These are phyloP conservation scores for Endomychus coccineus DNA, from an alignment of 2,888 invertebrate species.

Conservation along the genomic window DNA sequence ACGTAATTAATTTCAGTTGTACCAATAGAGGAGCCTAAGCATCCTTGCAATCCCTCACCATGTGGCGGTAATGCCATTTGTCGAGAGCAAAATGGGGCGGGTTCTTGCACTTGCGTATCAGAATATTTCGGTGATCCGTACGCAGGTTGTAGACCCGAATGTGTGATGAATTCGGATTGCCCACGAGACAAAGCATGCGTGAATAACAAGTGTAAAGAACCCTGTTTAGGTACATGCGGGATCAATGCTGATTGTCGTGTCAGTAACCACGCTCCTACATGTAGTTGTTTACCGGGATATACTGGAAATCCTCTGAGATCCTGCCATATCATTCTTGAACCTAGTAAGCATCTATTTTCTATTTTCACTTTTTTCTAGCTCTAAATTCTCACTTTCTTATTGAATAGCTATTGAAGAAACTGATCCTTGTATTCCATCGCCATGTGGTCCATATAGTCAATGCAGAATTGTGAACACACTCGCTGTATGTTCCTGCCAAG, in stretches of 20 bases:
- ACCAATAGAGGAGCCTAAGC: conserved; percentile 46
- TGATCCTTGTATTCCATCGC: conserved; percentile 59
- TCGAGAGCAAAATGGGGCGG: conserved; percentile 70
- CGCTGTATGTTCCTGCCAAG: conserved; percentile 73
- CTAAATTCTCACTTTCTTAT: conserved; percentile 13
- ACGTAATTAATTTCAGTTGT: too few relatives aligned
- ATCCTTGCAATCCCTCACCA: conserved; percentile 76
- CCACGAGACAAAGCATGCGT: conserved; percentile 67
- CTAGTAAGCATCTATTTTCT: conserved; percentile 36
- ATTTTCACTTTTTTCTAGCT: neutral
- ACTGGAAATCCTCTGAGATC: conserved; percentile 72
- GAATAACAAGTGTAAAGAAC: conserved; percentile 77
- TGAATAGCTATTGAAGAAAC: conserved; percentile 30
- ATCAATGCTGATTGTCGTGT: conserved; percentile 77
- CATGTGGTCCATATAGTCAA: conserved; percentile 75
- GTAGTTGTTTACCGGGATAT: conserved; percentile 64
- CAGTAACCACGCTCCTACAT: conserved; percentile 74
- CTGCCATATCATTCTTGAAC: conserved; percentile 51
- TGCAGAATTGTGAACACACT: conserved; percentile 66
- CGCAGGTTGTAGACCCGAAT: conserved; percentile 78
- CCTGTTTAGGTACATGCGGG: conserved; percentile 76
- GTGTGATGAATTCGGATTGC: conserved; percentile 82
- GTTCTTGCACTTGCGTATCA: conserved; percentile 73
- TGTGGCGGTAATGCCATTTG: conserved; percentile 84
- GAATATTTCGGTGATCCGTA: conserved; percentile 85